Evolutionary conservation across 1,140 invertebrate genomes (phyloP), one percentile per base, ranked within the genome.

Genomic region (Caligus rogercresseyi): DNA sequence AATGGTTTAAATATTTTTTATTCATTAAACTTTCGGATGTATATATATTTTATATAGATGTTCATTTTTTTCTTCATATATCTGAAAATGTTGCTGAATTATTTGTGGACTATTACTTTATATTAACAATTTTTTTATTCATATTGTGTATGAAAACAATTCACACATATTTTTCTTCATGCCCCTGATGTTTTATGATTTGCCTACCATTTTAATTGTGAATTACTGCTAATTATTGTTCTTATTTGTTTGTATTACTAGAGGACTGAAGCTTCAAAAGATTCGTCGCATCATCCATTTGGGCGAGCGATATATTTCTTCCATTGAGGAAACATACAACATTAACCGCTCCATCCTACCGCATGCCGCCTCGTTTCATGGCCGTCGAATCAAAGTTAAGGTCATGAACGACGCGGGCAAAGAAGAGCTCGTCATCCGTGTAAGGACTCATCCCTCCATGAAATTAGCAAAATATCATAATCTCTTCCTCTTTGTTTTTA

Each of bases 351-450:
- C 73, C 16, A 74, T 78, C 58, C 69, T 74, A 1, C 76, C 78
- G 23, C 78, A 79, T 67, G 77, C 74, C 2, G 73, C 76, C 20
- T 75, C 76, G 7, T 79, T 78, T 68, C 70, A 75, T 54, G 77
- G 77, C 14, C 69, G 72, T 65, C 75, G 75, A 24, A 66, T 77
- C 20, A 71, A 71, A 51, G 65, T 78, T 19, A 70, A 69, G 25
- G 67, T 78, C 18, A 71, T 67, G 31, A 70, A 68, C 54, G 77
- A 77, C 54, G 68, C 71, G 25, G 68, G 69, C 16, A 77, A 76
- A 66, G 70, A 72, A 57, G 73, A 75, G 63, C 73, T 74, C 61
- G 67, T 67, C 52, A 54, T 76, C 16, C 63, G 70, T 67, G 74
- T 74, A 67, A 67, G 70, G 66, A 43, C 1, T 51, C 19, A 55